Base-by-base conservation (phyloP, 2,888 invertebrate species). In the Noctuana brunneofusca region DNA sequence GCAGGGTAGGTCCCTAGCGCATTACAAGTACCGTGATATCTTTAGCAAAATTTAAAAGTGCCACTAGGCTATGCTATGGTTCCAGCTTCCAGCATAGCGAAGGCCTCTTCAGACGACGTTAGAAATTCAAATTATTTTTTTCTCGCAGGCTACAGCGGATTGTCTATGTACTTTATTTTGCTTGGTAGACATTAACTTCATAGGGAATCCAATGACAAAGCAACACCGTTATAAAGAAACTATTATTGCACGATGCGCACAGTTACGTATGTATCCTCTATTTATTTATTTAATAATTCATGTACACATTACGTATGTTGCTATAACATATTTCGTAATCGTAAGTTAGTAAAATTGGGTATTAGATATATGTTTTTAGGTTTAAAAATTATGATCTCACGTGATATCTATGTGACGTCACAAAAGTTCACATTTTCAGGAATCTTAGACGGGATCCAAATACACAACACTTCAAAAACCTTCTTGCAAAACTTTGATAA, bases 221-320 rank as follows among this genome's bases (percentile, higher is more conserved):
- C 88, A 90, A 67, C 93, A 93, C 72, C 92, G 94, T 63, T 96
- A 95, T 73, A 93, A 93, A 70, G 95, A 95, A 80, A 93, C 92
- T 62, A 83, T 95, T 9, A 94, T 95, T 57, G 94, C 94, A 1
- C 92, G 93, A 74, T 93, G 94, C 66, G 81, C 92, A 38, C 88
- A 89, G 68, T 81, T 95, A 70, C 91, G 95, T 95, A 85, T 80
- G 86, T 79, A 65, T 41, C 14, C 16, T 41, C 3, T 12, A 32
- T 32, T 32, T 12, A 32, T 12, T n/a, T n/a, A n/a, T n/a, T n/a
- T n/a, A n/a, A n/a, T n/a, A n/a, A n/a, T n/a, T n/a, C n/a, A n/a
- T n/a, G n/a, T n/a, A n/a, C n/a, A n/a, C n/a, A n/a, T 27, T 27
- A 27, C 8, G 27, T 27, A 27, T 27, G 5, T 27, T 6, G 6